These are phyloP conservation scores for Pemphigus obesinymphae DNA, from an alignment of 1,140 invertebrate species.

Conservation along the genomic window DNA sequence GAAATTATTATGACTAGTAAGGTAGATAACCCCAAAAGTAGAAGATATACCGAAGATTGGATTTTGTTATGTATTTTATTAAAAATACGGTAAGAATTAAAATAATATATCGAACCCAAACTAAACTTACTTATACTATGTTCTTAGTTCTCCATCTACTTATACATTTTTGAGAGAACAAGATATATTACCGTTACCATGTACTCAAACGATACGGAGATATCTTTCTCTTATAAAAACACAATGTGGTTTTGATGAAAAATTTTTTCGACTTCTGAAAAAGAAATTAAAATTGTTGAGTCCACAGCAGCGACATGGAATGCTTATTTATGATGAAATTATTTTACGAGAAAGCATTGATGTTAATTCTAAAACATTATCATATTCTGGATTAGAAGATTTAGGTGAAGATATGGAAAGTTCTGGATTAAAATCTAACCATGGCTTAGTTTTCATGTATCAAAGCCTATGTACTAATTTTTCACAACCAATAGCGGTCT, in stretches of 20 bases:
- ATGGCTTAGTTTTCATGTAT: not conserved
- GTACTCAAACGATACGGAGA: not conserved
- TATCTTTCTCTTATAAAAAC: not conserved
- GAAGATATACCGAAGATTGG: not conserved
- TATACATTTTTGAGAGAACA: not conserved
- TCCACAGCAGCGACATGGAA: not conserved
- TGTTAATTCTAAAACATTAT: too few species aligned
- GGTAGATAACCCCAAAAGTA: not conserved
- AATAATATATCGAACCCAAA: not conserved
- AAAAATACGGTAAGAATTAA: not conserved
- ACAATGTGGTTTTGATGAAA: not conserved
- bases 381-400: not conserved
- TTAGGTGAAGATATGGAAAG: not conserved
- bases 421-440: not conserved
- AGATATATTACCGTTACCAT: not conserved
- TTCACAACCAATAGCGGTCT: not conserved
- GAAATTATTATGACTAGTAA: too few species aligned
- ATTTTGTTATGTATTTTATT: not conserved
- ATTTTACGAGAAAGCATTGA: not conserved
- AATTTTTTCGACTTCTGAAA: not conserved
- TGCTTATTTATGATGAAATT: not conserved
- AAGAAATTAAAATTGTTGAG: not conserved
- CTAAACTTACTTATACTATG: not conserved
- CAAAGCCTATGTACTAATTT: not conserved
- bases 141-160: not conserved